These are phyloP conservation scores for Pyralis farinalis DNA, from an alignment of 2,888 invertebrate genomes.

Conservation along the genomic window DNA sequence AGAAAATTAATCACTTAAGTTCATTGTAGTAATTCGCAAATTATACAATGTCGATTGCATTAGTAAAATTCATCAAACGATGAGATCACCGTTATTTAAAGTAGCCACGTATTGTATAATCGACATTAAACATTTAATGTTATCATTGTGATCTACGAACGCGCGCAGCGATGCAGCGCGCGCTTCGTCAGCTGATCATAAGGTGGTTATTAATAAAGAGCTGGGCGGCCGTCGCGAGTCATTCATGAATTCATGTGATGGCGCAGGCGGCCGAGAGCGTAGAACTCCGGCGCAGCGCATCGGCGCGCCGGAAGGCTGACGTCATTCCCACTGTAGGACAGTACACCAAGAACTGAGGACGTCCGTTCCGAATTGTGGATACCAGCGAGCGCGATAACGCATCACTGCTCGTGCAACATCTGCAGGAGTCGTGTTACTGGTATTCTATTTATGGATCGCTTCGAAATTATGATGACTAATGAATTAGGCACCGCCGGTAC, in stretches of 20 bases:
- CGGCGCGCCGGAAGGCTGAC: conserved; percentile 57
- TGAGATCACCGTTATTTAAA: too few species aligned
- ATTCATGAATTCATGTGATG: conserved; percentile 43
- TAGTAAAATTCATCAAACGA: too few species aligned
- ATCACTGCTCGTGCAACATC: conserved; percentile 32
- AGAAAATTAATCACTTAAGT: conserved; percentile 13
- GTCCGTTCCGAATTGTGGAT: conserved; percentile 55
- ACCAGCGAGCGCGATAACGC: conserved; percentile 44
- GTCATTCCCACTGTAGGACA: conserved; percentile 55
- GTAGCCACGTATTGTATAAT: too few species aligned
- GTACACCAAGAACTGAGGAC: conserved; percentile 56
- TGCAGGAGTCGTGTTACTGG: conserved; percentile 22
- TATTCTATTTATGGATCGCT: too few species aligned
- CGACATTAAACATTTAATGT: neutral
- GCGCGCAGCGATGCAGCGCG: conserved; percentile 22
- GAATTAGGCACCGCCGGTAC: too few species aligned
- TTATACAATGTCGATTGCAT: too few species aligned
- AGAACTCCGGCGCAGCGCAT: conserved; percentile 29
- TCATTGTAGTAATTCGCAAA: too few species aligned
- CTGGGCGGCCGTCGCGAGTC: conserved; percentile 42
- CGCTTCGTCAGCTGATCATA: conserved; percentile 46
- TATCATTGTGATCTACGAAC: conserved; percentile 6
- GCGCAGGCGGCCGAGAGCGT: conserved; percentile 48
- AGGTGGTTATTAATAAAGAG: conserved; percentile 47
- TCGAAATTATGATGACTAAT: too few species aligned